Base-by-base conservation (phyloP, 2,113 vertebrate species). In the Anarrhichthys ocellatus region DNA sequence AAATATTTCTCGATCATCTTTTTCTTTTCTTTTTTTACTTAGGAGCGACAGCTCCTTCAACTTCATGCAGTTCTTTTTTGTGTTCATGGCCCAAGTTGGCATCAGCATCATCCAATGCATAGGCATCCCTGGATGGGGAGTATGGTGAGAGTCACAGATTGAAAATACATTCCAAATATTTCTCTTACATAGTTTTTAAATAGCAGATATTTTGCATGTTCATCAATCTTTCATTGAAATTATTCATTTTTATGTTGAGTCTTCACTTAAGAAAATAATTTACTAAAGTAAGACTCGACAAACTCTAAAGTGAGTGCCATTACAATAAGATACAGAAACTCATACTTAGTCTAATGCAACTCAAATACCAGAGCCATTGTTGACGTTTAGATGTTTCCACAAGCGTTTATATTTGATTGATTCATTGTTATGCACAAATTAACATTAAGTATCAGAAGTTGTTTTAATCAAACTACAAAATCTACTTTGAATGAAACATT, bases 11-110 rank as follows among this genome's bases (percentile, higher is more conserved):
- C 38, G 1, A 18, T 71, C 32, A 66, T 27, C 36, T 85, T 22
- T 24, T 34, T 36, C 4, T 52, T 56, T 15, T 34, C 0, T 52
- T 54, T 61, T 61, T 38, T 40, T 71, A 27, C 42, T 58, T 85
- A 99, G 98, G 96, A 96, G 94, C 38, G 98, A 99, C 95, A 99
- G 98, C 78, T 99, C 98, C 78, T 99, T 99, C 94, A 98, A 98
- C 93, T 99, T 97, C 95, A 99, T 99, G 98, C 94, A 96, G 0
- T 99, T 99, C 93, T 99, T 99, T 93, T 99, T 99, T 89, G 97
- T 97, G 56, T 99, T 99, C 93, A 98, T 98, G 96, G 97, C 97
- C 20, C 98, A 99, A 94, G 89, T 99, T 88, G 97, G 97, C 86
- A 99, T 99, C 93, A 97, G 97, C 87, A 96, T 98, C 84, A 98